Evolutionary conservation across 2,113 vertebrate genomes (phyloP).

Genomic region (Oxygymnocypris stewartii): DNA sequence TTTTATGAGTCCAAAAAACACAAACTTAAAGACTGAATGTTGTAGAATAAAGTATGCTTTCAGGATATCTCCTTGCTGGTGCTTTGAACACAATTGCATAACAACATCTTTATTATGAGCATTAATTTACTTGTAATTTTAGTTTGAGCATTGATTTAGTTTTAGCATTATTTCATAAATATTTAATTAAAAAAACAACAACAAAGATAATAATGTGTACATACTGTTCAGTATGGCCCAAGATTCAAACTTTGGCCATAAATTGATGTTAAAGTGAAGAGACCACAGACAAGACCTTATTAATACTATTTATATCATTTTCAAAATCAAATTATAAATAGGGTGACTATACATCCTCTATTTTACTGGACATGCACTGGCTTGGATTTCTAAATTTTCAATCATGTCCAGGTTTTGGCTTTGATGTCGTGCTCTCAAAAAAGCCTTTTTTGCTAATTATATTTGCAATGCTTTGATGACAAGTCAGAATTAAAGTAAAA

Average conservation of each 20-base stretch:
- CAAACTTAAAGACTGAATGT: conserved; percentile 28
- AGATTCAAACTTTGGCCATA: background rate
- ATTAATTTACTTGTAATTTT: background rate
- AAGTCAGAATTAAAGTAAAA: too few relatives aligned
- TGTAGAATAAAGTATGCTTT: background rate
- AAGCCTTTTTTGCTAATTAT: too few relatives aligned
- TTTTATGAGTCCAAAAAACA: conserved; percentile 9
- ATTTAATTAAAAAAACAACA: background rate
- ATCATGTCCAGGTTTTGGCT: too few relatives aligned
- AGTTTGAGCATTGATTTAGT: too few relatives aligned
- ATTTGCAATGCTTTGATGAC: too few relatives aligned
- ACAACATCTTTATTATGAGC: background rate
- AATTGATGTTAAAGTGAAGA: background rate
- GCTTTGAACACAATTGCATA: background rate
- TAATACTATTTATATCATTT: background rate
- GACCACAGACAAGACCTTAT: background rate
- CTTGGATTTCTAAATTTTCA: too few relatives aligned
- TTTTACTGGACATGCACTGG: too few relatives aligned
- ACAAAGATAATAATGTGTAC: background rate
- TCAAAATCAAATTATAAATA: background rate
- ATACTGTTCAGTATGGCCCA: background rate
- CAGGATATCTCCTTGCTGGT: background rate
- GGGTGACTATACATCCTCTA: too few relatives aligned
- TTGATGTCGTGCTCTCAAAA: too few relatives aligned
- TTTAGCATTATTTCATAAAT: too few relatives aligned